phyloP scores from a whole-genome alignment of 2,797 vertebrate species.

The Cryptoblepharus egeriae region DNA sequence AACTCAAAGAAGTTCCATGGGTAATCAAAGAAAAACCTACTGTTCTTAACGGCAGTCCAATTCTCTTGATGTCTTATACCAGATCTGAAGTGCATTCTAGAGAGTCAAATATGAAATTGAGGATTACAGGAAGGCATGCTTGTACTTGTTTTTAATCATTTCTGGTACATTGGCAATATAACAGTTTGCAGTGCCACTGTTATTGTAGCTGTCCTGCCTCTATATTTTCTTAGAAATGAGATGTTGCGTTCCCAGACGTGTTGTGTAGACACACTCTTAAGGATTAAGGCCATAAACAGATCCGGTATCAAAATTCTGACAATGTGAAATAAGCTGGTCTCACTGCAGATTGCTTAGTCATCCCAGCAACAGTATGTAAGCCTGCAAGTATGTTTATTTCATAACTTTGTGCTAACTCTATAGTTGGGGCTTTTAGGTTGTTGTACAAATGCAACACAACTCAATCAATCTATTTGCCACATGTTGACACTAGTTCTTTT shows the following conservation, averaged over 20 bases:
- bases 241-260: conserved; percentile 9
- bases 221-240: conserved; percentile 45
- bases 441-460: neutral
- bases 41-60: conserved; percentile 31
- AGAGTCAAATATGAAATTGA: conserved; percentile 18
- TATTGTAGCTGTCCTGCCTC: conserved; percentile 2
- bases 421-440: neutral
- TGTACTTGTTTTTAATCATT: conserved; percentile 24
- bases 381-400: neutral
- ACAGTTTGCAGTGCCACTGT: conserved; percentile 26
- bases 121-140: conserved; percentile 30
- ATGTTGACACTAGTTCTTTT: neutral
- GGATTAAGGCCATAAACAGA: conserved; percentile 23
- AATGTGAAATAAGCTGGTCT: neutral
- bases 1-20: neutral
- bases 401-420: neutral
- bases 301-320: neutral
- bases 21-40: neutral
- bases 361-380: neutral
- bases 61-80: conserved; percentile 5
- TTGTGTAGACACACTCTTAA: neutral
- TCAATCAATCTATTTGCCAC: neutral
- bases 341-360: neutral
- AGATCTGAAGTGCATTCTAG: neutral
- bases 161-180: conserved; percentile 30